These are phyloP conservation scores for Oscheius sp. DNA, from an alignment of 2,888 invertebrate genomes.

Conservation along the genomic window DNA sequence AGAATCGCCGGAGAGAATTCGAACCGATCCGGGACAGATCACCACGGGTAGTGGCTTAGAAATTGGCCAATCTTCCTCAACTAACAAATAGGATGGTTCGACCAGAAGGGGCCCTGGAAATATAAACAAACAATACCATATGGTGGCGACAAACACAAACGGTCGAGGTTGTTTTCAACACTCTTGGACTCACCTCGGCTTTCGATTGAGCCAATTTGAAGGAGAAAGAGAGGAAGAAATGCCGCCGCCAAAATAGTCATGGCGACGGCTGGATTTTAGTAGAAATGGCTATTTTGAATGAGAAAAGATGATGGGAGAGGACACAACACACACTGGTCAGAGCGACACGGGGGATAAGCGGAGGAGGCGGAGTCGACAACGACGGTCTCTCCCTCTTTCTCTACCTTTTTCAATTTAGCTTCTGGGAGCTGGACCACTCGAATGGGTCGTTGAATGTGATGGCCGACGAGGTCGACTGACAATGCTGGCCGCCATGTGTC, in stretches of 20 bases:
- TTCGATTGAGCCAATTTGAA: constrained; percentile 9
- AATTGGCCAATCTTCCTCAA: constrained; percentile 64
- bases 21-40: constrained; percentile 53
- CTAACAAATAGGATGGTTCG: constrained; percentile 59
- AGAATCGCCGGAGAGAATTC: constrained; percentile 54
- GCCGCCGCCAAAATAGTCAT: neutral
- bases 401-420: neutral
- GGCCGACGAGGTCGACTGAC: constrained; percentile 13
- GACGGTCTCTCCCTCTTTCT: neutral
- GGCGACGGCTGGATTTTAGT: neutral
- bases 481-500: neutral
- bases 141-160: constrained; percentile 12
- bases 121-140: too few relatives aligned
- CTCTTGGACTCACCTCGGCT: constrained; percentile 24
- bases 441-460: constrained; percentile 16
- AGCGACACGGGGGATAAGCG: constrained; percentile 18
- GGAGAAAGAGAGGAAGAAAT: too few relatives aligned
- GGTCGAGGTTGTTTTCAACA: neutral
- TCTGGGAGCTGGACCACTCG: constrained; percentile 13
- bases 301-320: neutral
- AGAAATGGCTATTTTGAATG: neutral
- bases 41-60: constrained; percentile 55
- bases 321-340: neutral
- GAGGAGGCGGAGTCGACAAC: constrained; percentile 11
- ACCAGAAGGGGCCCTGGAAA: constrained; percentile 44